Evolutionary conservation across 1,140 invertebrate species (phyloP), one percentile per base, ranked within the genome.

Genomic region (Amphibalanus amphitrite): DNA sequence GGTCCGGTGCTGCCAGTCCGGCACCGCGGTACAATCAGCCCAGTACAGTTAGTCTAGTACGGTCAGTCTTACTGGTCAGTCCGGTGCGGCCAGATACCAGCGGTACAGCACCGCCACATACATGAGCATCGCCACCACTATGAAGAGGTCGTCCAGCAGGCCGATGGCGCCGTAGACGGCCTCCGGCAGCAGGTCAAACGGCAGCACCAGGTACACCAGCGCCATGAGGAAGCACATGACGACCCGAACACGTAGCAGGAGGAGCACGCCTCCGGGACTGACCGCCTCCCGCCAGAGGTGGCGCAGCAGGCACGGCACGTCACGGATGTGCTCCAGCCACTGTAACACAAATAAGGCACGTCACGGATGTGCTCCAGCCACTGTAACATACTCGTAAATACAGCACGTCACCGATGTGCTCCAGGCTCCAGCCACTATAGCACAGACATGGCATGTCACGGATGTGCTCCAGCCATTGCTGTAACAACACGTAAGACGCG

Each of bases 121-220:
- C 70, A 85, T 80, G 23, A 79, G 79, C 25, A 84, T 73, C 29
- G 85, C 74, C 6, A 84, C 74, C 15, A 84, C 71, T 47, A 85
- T 80, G 75, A 85, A 83, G 15, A 85, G 38, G 75, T 85, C 84
- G 75, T 85, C 84, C 3, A 85, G 73, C 70, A 85, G 78, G 47
- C 84, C 84, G 10, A 85, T 75, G 30, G 85, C 72, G 64, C 84
- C 84, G 77, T 85, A 84, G 3, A 80, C 79, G 29, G 81, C 81
- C 78, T 85, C 84, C 10, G 84, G 84, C 70, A 85, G 78, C 69
- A 85, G 81, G 74, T 85, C 84, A 6, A 85, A 75, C 0, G 84
- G 84, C 28, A 81, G 83, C 68, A 85, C 78, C 47, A 85, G 78
- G 74, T 85, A 85, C 65, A 83, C 72, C 23, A 83, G 71, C 15